These are phyloP conservation scores for Philotrypesis tridentata DNA, from an alignment of 1,140 invertebrate species.

Conservation along the genomic window DNA sequence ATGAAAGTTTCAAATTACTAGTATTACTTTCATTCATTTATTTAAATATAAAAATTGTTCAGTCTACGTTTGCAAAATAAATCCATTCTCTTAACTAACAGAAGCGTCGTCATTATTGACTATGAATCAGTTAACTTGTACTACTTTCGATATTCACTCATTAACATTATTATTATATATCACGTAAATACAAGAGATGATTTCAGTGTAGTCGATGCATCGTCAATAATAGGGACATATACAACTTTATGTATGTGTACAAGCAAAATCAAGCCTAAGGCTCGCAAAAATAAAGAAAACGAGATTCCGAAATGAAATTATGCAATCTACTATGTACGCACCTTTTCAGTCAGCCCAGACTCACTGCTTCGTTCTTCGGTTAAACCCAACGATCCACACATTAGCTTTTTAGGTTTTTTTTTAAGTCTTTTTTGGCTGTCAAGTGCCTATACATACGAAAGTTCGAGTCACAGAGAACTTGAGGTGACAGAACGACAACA, in stretches of 20 bases:
- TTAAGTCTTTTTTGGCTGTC: neutral
- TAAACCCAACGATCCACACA: constrained; percentile 28
- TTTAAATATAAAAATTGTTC: neutral
- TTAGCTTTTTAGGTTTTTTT: constrained; percentile 25
- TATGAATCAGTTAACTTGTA: constrained; percentile 1
- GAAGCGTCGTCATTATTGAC: constrained; percentile 35
- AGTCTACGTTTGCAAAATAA: constrained; percentile 16
- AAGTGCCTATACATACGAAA: neutral
- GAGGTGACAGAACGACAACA: constrained; percentile 59
- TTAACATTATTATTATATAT: neutral
- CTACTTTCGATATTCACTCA: neutral
- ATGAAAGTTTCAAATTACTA: neutral
- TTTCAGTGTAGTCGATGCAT: constrained; percentile 41
- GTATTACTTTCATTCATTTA: constrained; percentile 2
- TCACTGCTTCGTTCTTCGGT: constrained; percentile 46
- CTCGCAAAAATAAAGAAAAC: constrained; percentile 18
- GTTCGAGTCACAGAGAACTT: constrained; percentile 25
- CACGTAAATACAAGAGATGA: neutral
- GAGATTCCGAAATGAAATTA: constrained; percentile 34
- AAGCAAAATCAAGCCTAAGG: constrained; percentile 22
- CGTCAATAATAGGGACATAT: constrained; percentile 25
- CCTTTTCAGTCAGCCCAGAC: constrained; percentile 49
- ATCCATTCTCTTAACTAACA: constrained; percentile 33
- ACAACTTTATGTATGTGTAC: constrained; percentile 1
- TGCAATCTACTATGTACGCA: constrained; percentile 49